Conservation (phyloP, 2,888 invertebrate genomes). For the Sarcophaga subvicina region DNA sequence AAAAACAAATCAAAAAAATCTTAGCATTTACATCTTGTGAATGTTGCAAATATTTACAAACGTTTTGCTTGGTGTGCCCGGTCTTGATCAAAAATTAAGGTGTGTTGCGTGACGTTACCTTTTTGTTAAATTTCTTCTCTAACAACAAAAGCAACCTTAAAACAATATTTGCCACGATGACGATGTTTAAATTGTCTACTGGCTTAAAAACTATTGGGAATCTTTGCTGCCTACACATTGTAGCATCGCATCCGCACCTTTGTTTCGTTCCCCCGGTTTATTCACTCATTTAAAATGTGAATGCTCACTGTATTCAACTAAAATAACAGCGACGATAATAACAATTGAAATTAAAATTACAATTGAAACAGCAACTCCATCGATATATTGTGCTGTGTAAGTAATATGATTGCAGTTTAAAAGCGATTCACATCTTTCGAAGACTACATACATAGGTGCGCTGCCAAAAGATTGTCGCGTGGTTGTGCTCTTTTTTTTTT, state of each 20-base stretch:
- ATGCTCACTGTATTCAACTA: conserved; percentile 46
- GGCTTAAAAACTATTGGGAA: conserved; percentile 66
- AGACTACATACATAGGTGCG: conserved; percentile 53
- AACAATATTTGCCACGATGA: conserved; percentile 34
- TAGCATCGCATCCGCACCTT: conserved; percentile 70
- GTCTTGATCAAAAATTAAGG: conserved; percentile 69
- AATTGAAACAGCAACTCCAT: conserved; percentile 68
- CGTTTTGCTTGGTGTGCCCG: conserved; percentile 52
- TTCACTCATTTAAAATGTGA: conserved; percentile 67
- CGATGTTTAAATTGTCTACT: conserved; percentile 60
- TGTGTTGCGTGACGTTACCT: conserved; percentile 71
- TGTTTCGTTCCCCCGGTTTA: conserved; percentile 54
- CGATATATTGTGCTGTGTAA: conserved; percentile 26
- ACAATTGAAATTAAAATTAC: conserved; percentile 64
- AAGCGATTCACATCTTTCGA: conserved; percentile 67
- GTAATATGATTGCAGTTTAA: conserved; percentile 54
- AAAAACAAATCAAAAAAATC: conserved; percentile 27
- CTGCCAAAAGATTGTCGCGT: conserved; percentile 69
- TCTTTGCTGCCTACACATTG: conserved; percentile 70
- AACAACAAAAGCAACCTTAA: conserved; percentile 60
- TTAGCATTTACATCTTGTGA: conserved; percentile 28
- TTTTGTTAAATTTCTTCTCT: conserved; percentile 61
- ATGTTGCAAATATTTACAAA: background rate
- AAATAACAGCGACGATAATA: conserved; percentile 53
- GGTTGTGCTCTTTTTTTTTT: conserved; percentile 47